Conservation (phyloP, 35 echinoderm and acorn worm genomes). For the Ophioderma brevispina region DNA sequence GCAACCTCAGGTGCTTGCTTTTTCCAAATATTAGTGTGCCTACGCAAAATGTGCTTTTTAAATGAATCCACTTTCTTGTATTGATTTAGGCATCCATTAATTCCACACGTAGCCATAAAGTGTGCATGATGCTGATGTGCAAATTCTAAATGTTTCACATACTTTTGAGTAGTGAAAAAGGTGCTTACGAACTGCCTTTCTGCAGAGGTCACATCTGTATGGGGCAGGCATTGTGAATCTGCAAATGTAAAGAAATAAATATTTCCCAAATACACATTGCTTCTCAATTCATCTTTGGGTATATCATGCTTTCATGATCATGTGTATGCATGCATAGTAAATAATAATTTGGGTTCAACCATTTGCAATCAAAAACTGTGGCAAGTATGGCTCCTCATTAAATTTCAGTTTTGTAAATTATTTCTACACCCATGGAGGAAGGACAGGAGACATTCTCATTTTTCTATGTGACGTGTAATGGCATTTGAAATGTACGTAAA, state of each 20-base stretch:
- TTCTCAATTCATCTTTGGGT: too few species aligned
- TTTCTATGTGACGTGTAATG: too few species aligned
- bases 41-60: neutral
- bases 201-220: neutral
- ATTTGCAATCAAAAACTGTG: too few species aligned
- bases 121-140: neutral
- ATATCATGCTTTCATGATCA: too few species aligned
- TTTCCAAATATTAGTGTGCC: neutral
- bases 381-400: too few species aligned
- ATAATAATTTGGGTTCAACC: too few species aligned
- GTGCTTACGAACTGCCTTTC: neutral
- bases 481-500: too few species aligned
- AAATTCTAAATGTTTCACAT: neutral
- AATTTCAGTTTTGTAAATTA: too few species aligned
- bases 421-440: too few species aligned
- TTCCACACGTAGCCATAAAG: neutral
- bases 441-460: too few species aligned
- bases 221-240: neutral
- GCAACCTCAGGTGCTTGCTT: neutral
- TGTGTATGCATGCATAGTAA: too few species aligned
- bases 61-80: neutral
- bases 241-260: neutral
- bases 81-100: neutral
- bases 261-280: too few species aligned
- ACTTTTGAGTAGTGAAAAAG: neutral